These are phyloP conservation scores for Betta splendens DNA, from an alignment of 2,797 vertebrate species.

Conservation along the genomic window DNA sequence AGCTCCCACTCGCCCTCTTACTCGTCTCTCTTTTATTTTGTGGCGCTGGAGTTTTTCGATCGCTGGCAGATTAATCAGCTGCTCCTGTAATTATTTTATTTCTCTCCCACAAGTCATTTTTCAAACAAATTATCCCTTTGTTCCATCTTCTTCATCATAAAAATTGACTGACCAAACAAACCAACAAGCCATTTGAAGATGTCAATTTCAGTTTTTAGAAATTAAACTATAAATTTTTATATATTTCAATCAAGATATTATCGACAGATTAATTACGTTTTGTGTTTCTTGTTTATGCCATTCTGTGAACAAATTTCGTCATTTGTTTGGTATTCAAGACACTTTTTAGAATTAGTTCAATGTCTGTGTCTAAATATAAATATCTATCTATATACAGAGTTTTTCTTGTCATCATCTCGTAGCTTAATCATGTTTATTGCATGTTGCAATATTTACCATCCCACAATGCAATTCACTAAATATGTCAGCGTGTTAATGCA, in stretches of 20 bases:
- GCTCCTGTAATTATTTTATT: background rate
- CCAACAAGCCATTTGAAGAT: background rate
- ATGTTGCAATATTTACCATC: too few species aligned
- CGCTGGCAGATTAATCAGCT: background rate
- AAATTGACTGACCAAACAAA: background rate
- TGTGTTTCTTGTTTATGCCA: background rate
- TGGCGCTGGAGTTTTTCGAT: background rate
- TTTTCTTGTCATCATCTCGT: too few species aligned
- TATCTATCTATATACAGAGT: too few species aligned
- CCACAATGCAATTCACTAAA: too few species aligned
- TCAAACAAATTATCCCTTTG: background rate
- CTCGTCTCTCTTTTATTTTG: background rate
- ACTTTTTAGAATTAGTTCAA: background rate
- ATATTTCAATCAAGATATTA: background rate
- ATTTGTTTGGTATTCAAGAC: background rate
- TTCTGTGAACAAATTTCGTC: background rate
- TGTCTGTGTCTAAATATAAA: background rate
- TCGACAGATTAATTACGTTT: background rate
- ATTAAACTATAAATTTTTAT: background rate
- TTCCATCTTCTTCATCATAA: background rate
- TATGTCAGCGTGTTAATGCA: too few species aligned
- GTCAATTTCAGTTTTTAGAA: background rate
- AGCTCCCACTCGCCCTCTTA: too few species aligned
- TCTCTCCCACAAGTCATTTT: background rate
- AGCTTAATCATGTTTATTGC: too few species aligned